Conservation (phyloP, 2,888 invertebrate species). For the Acrobeloides nanus region DNA sequence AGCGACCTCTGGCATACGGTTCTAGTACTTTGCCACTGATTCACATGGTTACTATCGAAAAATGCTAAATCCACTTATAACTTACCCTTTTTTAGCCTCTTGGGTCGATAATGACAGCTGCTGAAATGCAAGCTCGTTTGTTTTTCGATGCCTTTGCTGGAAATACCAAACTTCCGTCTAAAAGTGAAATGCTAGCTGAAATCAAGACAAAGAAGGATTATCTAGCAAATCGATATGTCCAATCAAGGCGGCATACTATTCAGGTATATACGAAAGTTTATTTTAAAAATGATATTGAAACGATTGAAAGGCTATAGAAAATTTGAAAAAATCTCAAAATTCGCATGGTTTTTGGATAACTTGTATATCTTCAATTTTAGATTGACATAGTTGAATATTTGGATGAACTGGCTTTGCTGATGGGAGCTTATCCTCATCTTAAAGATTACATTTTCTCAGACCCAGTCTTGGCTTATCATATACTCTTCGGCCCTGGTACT, state of each 20-base stretch:
- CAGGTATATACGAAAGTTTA: conserved; percentile 29
- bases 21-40: too few relatives aligned
- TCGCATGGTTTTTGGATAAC: too few relatives aligned
- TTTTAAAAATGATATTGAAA: too few relatives aligned
- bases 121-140: conserved; percentile 58
- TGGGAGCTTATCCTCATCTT: conserved; percentile 56
- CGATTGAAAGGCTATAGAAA: too few relatives aligned
- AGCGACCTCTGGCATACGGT: too few relatives aligned
- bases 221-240: conserved; percentile 35
- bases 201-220: conserved; percentile 40
- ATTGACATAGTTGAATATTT: conserved; percentile 53
- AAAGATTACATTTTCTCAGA: conserved; percentile 43
- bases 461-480: conserved; percentile 20
- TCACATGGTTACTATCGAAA: too few relatives aligned
- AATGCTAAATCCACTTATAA: too few relatives aligned
- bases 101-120: conserved; percentile 56
- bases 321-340: too few relatives aligned
- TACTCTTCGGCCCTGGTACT: conserved; percentile 27
- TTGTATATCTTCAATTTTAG: conserved; percentile 35
- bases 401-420: conserved; percentile 56
- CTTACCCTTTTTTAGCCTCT: conserved; percentile 6
- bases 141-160: conserved; percentile 47
- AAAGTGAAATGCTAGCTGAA: conserved; percentile 53
- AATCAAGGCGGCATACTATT: conserved; percentile 54
- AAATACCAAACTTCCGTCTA: conserved; percentile 12